Base-by-base conservation (phyloP, 2,888 invertebrate species). In the Phaedon cochleariae region DNA sequence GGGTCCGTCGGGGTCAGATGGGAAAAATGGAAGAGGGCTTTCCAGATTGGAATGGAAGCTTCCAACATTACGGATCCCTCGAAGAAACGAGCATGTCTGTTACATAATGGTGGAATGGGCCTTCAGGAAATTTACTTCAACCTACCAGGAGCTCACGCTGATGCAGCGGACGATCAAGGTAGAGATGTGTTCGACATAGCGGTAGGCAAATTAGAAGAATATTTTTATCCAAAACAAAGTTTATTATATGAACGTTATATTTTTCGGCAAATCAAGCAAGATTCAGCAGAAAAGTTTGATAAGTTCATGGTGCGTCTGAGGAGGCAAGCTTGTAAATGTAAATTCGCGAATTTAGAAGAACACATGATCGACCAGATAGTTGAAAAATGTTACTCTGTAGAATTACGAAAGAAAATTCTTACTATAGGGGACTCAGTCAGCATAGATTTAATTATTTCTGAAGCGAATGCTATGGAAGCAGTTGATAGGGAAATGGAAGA, bases 231-330 rank as follows among this genome's bases (percentile, higher is more conserved):
- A 4, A 73, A 76, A 49, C 76, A 75, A 65, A 74, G 66, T 61
- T 62, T 60, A 46, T 31, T 59, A 5, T 75, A 55, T 65, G 79
- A 80, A 70, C 58, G 78, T 6, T 77, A 80, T 68, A 9, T 79
- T 2, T 79, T 79, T 64, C 6, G 51, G 6, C 6, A 1, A 48
- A 48, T 48, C 1, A 48, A 48, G 18, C 48, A 48, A 18, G 48
- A 48, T 4, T 1, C 1, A 18, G 48, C 20, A 9, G 80, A 80
- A 49, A 75, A 74, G 34, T 76, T 80, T 59, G 77, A 75, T 41
- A 79, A 77, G 57, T 80, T 79, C 65, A 21, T 79, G 7, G 49
- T 68, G 4, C 65, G 76, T 34, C 49, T 79, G 5, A 71, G 72
- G 29, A 41, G 64, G 1, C 72, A 68, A 66, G 65, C 62, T 2